Base-by-base conservation (phyloP, 2,113 vertebrate species). In the Microtus montanus region DNA sequence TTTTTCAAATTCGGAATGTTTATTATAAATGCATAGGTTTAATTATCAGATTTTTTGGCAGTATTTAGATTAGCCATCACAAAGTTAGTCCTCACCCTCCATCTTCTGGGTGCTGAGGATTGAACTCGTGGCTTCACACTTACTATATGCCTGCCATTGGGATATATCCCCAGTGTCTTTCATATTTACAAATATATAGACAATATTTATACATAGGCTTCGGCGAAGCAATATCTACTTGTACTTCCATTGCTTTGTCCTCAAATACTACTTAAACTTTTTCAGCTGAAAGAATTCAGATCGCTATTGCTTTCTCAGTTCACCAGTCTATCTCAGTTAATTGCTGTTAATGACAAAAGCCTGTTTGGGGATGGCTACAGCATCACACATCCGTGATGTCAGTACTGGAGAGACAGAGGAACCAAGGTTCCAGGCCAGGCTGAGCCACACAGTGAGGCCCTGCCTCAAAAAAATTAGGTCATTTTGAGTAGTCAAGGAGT, bases 11-110 rank as follows among this genome's bases (percentile, higher is more conserved):
- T 95, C 82, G 95, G 70, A 96, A 91, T 96, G 74, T 95, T 95
- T 96, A 74, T 94, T 80, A 94, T 70, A 96, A 89, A 74, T 91
- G 94, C 79, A 66, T 95, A 92, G 92, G 63, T 82, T 92, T 93
- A 91, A 96, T 87, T 86, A 66, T 95, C 79, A 90, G 74, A 93
- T 68, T 93, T 80, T 93, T 85, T 93, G 73, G 95, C 85, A 86
- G 95, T 95, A 95, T 93, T 92, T 96, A 95, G 68, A 89, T 95
- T 95, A 94, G 75, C 84, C 89, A 20, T 93, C 95, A 35, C 73
- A 88, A 91, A 93, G 64, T 94, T 92, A 85, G 89, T 91, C 30
- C 33, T 28, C 44, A 52, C 54, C 13, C 13, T 35, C 84, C 22
- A 35, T 54, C 20, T n/a, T 64, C 17, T n/a, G 33, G 58, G 71